Evolutionary conservation across 1,140 invertebrate species (phyloP).

Genomic region (Anthonomus grandis): DNA sequence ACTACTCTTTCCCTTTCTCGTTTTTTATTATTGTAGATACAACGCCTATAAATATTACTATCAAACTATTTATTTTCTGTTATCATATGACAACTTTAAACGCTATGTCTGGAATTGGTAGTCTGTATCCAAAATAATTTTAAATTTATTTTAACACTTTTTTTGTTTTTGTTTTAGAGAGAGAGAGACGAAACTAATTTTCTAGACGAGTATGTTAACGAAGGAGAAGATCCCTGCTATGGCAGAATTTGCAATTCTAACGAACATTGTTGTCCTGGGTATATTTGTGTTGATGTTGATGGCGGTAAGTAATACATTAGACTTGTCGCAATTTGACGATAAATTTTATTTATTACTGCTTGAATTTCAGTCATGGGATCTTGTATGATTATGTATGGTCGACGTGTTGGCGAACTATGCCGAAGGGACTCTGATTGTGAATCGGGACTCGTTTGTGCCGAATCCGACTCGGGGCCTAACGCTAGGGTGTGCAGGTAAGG

Average conservation of each 20-base stretch:
- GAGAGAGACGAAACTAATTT: constrained; percentile 44
- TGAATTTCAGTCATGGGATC: constrained; percentile 61
- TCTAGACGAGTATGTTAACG: constrained; percentile 43
- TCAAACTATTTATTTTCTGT: too few species aligned
- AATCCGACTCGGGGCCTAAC: constrained; percentile 49
- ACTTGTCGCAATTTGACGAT: too few species aligned
- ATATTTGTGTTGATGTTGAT: constrained; percentile 70
- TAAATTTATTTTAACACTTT: too few species aligned
- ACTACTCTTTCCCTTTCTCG: too few species aligned
- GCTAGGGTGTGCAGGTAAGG: constrained; percentile 67
- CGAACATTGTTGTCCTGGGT: constrained; percentile 72
- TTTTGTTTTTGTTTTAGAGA: constrained; percentile 32
- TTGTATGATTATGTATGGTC: constrained; percentile 68
- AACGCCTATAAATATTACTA: too few species aligned
- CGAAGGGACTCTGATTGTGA: constrained; percentile 71
- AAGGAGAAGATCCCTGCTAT: constrained; percentile 59
- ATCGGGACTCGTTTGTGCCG: constrained; percentile 66
- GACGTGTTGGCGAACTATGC: constrained; percentile 72
- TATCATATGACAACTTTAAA: too few species aligned
- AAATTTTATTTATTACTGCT: too few species aligned
- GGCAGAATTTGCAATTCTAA: constrained; percentile 65
- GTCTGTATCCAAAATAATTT: too few species aligned
- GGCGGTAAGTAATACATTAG: constrained; percentile 64
- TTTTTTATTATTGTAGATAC: too few species aligned
- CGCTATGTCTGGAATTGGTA: too few species aligned